Evolutionary conservation across 2,113 vertebrate species (phyloP).

Genomic region (Aviceda subcristata): DNA sequence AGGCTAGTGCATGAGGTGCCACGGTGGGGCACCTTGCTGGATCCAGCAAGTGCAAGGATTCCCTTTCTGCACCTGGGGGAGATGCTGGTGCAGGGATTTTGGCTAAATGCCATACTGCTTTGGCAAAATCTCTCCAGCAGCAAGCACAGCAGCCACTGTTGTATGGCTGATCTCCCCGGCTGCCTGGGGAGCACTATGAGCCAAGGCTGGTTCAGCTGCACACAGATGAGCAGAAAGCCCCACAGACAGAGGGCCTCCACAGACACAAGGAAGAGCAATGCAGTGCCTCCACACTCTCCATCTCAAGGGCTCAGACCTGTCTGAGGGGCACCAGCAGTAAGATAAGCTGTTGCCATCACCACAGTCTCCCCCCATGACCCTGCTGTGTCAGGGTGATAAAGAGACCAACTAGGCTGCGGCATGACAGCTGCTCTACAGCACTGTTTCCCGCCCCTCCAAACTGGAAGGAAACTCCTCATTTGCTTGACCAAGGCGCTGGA

Average conservation of each 20-base stretch:
- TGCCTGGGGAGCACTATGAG: neutral
- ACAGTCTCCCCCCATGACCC: rapidly evolving
- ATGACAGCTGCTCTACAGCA: neutral
- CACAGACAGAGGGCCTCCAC: neutral
- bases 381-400: neutral
- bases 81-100: neutral
- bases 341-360: neutral
- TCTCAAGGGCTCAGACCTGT: neutral
- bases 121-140: neutral
- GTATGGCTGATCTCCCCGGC: neutral
- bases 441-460: neutral
- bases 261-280: neutral
- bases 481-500: neutral
- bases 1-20: neutral
- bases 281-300: neutral
- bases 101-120: neutral
- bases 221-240: neutral
- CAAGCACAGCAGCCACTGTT: neutral
- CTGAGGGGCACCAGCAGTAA: neutral
- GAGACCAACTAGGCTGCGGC: neutral
- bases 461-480: neutral
- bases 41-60: neutral
- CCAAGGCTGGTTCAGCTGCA: neutral
- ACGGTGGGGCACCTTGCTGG: neutral
- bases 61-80: neutral